Evolutionary conservation across 2,797 vertebrate species (phyloP).

Genomic region (Sebastes minor): DNA sequence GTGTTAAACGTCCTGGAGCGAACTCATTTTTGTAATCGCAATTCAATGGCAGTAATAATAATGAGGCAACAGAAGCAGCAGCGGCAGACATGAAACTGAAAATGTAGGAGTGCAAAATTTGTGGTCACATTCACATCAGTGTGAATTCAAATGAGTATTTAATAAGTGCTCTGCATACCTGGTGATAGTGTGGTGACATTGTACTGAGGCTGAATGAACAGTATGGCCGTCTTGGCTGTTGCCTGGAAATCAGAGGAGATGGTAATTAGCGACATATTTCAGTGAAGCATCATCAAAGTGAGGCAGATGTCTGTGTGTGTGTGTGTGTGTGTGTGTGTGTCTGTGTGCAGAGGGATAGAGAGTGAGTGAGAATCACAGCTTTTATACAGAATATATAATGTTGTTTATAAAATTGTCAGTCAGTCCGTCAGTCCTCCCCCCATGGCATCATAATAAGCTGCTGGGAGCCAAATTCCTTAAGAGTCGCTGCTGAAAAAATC

Average conservation of each 20-base stretch:
- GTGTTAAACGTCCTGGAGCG: slow-evolving; percentile 25
- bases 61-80: not conserved
- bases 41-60: not conserved
- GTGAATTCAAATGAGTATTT: not conserved
- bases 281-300: not conserved
- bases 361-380: not conserved
- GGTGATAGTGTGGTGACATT: slow-evolving; percentile 88
- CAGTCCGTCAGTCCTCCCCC: not conserved
- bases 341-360: not conserved
- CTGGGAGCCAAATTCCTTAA: slow-evolving; percentile 11
- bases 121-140: no score
- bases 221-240: slow-evolving; percentile 95
- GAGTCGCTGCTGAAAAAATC: not conserved
- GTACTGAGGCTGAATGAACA: slow-evolving; percentile 99
- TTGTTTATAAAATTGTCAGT: not conserved
- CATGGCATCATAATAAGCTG: not conserved
- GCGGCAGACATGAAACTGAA: slow-evolving; percentile 2
- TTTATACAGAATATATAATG: not conserved
- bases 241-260: slow-evolving; percentile 82
- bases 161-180: slow-evolving; percentile 81
- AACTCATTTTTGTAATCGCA: not conserved
- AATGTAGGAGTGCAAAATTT: not conserved
- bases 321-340: not conserved
- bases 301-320: not conserved
- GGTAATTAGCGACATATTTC: slow-evolving; percentile 3